Percentiles rank a stretch among this genome's conserved stretches.
These are phyloP conservation scores for Crotalus viridis DNA, from an alignment of 2,113 vertebrate species.

Conservation along the genomic window DNA sequence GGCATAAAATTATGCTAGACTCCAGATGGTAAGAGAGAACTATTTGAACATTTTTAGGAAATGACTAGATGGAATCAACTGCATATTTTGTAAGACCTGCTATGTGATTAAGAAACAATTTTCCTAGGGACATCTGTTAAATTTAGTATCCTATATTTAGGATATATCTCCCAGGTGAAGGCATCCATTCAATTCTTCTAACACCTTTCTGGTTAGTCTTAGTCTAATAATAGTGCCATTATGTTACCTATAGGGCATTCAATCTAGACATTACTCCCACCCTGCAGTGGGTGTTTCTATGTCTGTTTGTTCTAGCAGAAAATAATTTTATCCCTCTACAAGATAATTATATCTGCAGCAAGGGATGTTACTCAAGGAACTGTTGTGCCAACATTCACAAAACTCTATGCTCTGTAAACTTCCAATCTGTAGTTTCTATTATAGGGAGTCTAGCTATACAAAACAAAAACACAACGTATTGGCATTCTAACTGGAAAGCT, in stretches of 20 bases:
- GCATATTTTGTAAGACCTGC: background rate
- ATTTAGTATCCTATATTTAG: background rate
- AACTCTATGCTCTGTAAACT: background rate
- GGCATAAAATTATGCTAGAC: constrained; percentile 9
- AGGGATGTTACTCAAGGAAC: background rate
- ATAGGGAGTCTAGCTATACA: background rate
- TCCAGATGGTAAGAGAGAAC: constrained; percentile 22
- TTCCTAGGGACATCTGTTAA: constrained; percentile 20
- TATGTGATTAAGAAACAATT: background rate
- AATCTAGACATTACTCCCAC: background rate
- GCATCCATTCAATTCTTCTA: background rate
- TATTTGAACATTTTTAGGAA: background rate
- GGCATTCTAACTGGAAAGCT: background rate
- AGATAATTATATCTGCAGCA: background rate
- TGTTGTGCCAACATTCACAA: background rate
- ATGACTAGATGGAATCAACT: background rate
- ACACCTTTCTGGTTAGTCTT: background rate
- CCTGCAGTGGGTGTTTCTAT: background rate
- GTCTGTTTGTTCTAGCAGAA: background rate
- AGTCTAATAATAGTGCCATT: background rate
- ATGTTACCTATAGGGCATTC: background rate
- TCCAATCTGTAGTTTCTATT: background rate
- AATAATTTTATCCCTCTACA: background rate
- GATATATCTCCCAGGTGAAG: background rate
- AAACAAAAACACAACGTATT: background rate